Percentiles rank a stretch among this genome's conserved stretches.
Evolutionary conservation across 1,140 invertebrate genomes (phyloP).

Genomic region (Apis dorsata): DNA sequence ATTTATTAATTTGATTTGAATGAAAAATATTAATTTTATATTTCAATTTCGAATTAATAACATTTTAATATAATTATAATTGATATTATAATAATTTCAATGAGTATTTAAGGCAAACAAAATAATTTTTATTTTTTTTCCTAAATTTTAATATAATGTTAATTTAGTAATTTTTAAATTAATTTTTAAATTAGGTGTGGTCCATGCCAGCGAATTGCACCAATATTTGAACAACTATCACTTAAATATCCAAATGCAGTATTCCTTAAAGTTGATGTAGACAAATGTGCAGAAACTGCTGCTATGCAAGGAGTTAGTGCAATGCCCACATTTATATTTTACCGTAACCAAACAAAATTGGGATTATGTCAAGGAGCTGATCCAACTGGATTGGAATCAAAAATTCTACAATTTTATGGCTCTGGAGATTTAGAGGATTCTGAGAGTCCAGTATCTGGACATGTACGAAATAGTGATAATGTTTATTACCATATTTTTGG

Average conservation of each 20-base stretch:
- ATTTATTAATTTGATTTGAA: too few relatives aligned
- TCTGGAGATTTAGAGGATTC: conserved; percentile 82
- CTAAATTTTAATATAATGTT: background rate
- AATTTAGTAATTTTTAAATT: conserved; percentile 15
- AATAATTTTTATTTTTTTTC: background rate
- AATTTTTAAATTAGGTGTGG: conserved; percentile 88
- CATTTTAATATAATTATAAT: too few relatives aligned
- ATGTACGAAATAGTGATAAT: conserved; percentile 82
- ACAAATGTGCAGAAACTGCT: conserved; percentile 92
- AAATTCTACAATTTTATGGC: conserved; percentile 94
- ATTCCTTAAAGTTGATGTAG: conserved; percentile 97
- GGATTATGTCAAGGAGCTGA: conserved; percentile 93
- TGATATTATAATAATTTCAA: too few relatives aligned
- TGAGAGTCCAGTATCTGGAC: conserved; percentile 85
- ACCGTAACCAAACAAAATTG: conserved; percentile 89
- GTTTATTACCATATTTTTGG: conserved; percentile 72
- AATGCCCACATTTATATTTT: conserved; percentile 99
- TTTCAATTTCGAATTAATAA: too few relatives aligned
- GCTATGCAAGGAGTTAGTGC: conserved; percentile 91
- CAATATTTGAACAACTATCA: conserved; percentile 92
- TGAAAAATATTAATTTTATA: too few relatives aligned
- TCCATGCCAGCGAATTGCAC: conserved; percentile 96
- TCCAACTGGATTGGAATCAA: conserved; percentile 88
- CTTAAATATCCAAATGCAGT: conserved; percentile 92
- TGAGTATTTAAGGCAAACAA: background rate